Base-by-base conservation (phyloP, 2,888 invertebrate species). In the Sericinus montela region DNA sequence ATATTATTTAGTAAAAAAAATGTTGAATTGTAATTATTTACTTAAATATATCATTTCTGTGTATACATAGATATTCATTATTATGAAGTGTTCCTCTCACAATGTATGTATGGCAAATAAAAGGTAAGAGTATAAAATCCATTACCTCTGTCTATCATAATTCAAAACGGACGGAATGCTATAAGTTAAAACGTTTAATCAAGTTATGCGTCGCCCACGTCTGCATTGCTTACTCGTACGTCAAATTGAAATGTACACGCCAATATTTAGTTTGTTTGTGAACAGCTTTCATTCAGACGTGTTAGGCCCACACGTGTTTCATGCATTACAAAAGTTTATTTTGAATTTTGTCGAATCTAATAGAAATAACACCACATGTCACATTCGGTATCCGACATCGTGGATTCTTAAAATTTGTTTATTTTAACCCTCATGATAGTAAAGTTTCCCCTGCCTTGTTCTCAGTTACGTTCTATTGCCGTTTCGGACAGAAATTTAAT, bases 341-440 rank as follows among this genome's bases (percentile, higher is more conserved):
- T 60, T 61, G 63, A 52, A 56, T 72, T 70, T 67, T 64, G 67
- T 72, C 72, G 63, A 69, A 51, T 44, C 39, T 42, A 65, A 74
- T 72, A 70, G 66, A 72, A 75, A 77, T 69, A 77, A 74, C 74
- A 72, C 65, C 77, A 78, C 67, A 71, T 78, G 76, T 64, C 57
- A 57, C 59, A 60, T 51, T 59, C 54, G 5, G 19, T 19, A 19
- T 19, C 19, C 19, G 51, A 58, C 58, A 58, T 52, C 30, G 30
- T 30, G 52, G 59, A 56, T 69, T 65, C 69, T 69, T 65, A 63
- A 71, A 70, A 71, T 69, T 69, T 76, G 75, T 81, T 81, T 79
- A 65, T 64, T 69, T 67, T 69, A 57, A 64, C 65, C 67, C 67
- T 67, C 65, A 64, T 54, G 64, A 72, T 73, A 79, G 77, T 78